Conservation (phyloP, 1,140 invertebrate genomes). For the Caenorhabditis elegans region DNA sequence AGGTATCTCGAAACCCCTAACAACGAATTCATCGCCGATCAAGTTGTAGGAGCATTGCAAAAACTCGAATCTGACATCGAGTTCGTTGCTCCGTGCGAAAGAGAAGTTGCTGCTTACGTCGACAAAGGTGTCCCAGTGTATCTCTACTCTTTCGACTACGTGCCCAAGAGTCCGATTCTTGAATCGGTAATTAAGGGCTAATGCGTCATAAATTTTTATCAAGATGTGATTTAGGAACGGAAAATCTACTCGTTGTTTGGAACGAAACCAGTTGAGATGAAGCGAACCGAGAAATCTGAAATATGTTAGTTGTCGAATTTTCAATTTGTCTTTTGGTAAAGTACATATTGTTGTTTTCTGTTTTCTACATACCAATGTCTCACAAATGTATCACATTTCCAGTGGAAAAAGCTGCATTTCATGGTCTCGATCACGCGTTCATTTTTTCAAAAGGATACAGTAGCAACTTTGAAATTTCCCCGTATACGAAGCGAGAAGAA, state of each 20-base stretch:
- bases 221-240: constrained; percentile 18
- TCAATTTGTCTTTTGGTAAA: neutral
- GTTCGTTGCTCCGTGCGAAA: constrained; percentile 64
- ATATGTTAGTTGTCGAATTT: constrained; percentile 9
- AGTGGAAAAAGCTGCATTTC: constrained; percentile 56
- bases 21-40: constrained; percentile 51
- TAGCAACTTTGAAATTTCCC: constrained; percentile 58
- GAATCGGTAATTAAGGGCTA: constrained; percentile 56
- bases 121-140: constrained; percentile 55
- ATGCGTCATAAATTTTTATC: neutral
- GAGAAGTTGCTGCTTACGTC: constrained; percentile 56
- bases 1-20: constrained; percentile 44
- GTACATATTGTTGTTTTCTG: neutral
- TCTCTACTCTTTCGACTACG: constrained; percentile 64
- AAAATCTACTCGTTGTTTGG: constrained; percentile 59
- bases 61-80: constrained; percentile 65
- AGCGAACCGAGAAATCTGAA: constrained; percentile 52
- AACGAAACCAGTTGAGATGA: constrained; percentile 55
- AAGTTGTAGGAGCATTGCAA: constrained; percentile 59
- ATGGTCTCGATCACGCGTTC: constrained; percentile 64
- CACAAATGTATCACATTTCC: neutral
- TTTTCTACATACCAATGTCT: neutral
- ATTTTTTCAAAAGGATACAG: constrained; percentile 64
- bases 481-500: constrained; percentile 59
- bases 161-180: constrained; percentile 56